Evolutionary conservation across 2,888 invertebrate species (phyloP).

Genomic region (Zygothrica quintamaculata): DNA sequence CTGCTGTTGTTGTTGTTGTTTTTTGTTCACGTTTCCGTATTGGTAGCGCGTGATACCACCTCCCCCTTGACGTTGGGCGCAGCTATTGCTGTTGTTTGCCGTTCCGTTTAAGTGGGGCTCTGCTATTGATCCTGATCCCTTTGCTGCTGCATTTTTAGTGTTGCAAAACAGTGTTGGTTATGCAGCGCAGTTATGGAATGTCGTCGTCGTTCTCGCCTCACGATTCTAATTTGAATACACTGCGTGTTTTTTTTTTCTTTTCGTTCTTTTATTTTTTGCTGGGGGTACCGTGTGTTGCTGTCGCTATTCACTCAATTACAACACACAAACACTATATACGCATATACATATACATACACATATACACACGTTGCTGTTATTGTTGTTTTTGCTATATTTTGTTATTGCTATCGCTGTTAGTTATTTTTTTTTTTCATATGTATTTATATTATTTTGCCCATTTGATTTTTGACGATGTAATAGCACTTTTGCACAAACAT

Average conservation of each 20-base stretch:
- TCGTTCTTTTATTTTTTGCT: constrained; percentile 32
- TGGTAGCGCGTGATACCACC: constrained; percentile 71
- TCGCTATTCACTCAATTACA: constrained; percentile 60
- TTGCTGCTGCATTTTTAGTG: constrained; percentile 49
- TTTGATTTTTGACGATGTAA: constrained; percentile 29
- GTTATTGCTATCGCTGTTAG: constrained; percentile 57
- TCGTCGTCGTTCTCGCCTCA: constrained; percentile 50
- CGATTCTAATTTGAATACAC: constrained; percentile 57
- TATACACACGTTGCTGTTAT: constrained; percentile 40
- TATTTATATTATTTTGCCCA: constrained; percentile 59
- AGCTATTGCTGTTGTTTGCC: constrained; percentile 3
- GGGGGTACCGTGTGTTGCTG: constrained; percentile 38
- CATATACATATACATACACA: constrained; percentile 41
- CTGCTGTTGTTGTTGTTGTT: constrained; percentile 50
- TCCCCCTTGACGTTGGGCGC: constrained; percentile 15
- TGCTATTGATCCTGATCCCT: constrained; percentile 58
- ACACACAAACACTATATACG: constrained; percentile 40
- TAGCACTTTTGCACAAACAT: constrained; percentile 33
- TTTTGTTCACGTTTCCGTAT: constrained; percentile 54
- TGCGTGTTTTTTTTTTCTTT: constrained; percentile 25
- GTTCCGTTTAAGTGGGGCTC: constrained; percentile 15
- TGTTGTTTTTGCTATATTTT: constrained; percentile 56
- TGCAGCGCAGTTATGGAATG: constrained; percentile 75
- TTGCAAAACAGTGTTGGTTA: constrained; percentile 41
- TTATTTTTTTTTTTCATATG: constrained; percentile 69